Base-by-base conservation (phyloP, 2,888 invertebrate species). In the Apamea epomidion region DNA sequence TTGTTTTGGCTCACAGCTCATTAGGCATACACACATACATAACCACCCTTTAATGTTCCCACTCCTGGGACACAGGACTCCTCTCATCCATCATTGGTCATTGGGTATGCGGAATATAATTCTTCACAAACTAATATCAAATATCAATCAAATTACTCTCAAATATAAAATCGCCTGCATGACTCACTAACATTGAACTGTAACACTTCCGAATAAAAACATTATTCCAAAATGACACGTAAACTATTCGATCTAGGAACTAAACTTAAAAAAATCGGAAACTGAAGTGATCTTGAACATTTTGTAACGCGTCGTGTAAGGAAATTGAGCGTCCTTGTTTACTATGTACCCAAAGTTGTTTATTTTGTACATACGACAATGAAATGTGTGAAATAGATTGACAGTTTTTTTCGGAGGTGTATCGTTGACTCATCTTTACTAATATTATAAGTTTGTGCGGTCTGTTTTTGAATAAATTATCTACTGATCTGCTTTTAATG, bases 201-300 rank as follows among this genome's bases (percentile, higher is more conserved):
- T n/a, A 54, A 58, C 18, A 82, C 74, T 84, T 86, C 87, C 87
- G 72, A 87, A 67, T 65, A 72, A 73, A 74, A 78, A 65, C 32
- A 48, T 45, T 74, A 80, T 84, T 79, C 32, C 16, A 62, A 73
- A 87, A 76, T 73, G 65, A 73, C 72, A 45, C 62, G 21, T 75
- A 78, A 69, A 58, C 62, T 29, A 74, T 74, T 74, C 69, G 45
- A 67, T 58, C 3, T 83, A 75, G 42, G 78, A 79, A 82, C 78
- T 79, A 76, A 81, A 81, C 12, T 8, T 14, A 21, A 74, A 81
- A 80, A 73, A 78, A 82, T 88, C 67, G 82, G 75, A 79, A 82
- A 69, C 72, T 71, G 54, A 86, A 75, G 45, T 81, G 83, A 58
- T 85, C 74, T 82, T 90, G 87, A 87, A 82, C 25, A 54, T 69